phyloP scores from a whole-genome alignment of 2,113 vertebrate genomes.

The Protobothrops flavoviridis region DNA sequence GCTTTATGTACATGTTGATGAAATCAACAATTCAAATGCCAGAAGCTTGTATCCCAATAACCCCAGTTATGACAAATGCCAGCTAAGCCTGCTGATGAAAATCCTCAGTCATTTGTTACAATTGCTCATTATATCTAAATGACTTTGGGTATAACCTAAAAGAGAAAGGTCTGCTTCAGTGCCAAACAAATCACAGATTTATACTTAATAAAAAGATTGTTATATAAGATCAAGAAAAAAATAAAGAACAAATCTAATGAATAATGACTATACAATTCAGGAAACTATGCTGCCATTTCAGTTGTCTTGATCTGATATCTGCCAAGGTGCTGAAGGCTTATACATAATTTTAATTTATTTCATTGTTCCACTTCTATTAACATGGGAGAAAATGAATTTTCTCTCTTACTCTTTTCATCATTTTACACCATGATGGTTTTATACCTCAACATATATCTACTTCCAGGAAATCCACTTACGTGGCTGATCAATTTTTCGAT shows the following conservation, averaged over 20 bases:
- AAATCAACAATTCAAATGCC: neutral
- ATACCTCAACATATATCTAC: neutral
- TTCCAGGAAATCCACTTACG: neutral
- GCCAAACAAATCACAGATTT: neutral
- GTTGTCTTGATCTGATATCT: neutral
- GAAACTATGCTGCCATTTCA: neutral
- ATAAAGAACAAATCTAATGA: neutral
- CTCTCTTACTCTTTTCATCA: neutral
- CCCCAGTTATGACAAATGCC: neutral
- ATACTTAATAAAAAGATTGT: neutral
- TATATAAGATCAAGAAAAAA: neutral
- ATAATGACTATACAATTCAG: neutral
- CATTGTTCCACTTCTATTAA: neutral
- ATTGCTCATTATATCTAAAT: neutral
- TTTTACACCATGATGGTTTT: neutral
- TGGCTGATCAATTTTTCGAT: neutral
- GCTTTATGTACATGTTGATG: neutral
- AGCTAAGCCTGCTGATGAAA: neutral
- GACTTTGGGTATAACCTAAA: neutral
- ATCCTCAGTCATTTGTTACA: neutral
- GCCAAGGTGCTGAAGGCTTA: neutral
- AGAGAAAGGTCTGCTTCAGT: neutral
- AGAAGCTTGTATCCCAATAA: neutral
- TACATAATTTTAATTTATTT: slow-evolving; percentile 6
- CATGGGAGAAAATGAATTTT: neutral